phyloP scores from a whole-genome alignment of 2,797 vertebrate genomes.

The Chaetodon trifasciatus region DNA sequence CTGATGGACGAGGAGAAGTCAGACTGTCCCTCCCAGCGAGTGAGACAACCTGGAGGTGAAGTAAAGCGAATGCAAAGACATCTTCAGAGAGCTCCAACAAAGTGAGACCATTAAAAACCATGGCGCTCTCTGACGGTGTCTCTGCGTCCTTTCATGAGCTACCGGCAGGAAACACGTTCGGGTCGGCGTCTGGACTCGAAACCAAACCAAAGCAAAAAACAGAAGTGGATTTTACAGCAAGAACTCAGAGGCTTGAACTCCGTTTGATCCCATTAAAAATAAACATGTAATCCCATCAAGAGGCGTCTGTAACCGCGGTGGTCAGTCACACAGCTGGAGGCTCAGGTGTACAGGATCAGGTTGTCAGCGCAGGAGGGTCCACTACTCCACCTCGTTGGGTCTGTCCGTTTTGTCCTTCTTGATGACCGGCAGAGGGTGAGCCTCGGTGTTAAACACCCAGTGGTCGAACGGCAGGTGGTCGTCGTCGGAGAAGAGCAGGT shows the following conservation, averaged over 20 bases:
- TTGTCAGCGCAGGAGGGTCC: not conserved
- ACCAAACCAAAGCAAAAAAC: not conserved
- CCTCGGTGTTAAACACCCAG: constrained; percentile 99
- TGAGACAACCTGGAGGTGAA: not conserved
- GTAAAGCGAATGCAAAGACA: not conserved
- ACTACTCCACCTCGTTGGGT: constrained; percentile 84
- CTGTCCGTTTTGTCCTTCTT: constrained; percentile 82
- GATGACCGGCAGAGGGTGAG: constrained; percentile 95
- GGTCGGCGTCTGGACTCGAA: constrained; percentile 28
- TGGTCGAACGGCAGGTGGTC: constrained; percentile 95
- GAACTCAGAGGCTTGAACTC: constrained; percentile 31
- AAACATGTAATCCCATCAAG: constrained; percentile 29
- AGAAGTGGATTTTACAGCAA: constrained; percentile 18
- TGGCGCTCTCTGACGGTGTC: constrained; percentile 8
- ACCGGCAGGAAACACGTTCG: constrained; percentile 27
- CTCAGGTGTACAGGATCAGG: constrained; percentile 75
- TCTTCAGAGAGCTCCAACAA: constrained; percentile 8
- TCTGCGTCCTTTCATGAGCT: not conserved
- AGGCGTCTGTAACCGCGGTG: constrained; percentile 28
- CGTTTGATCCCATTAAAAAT: constrained; percentile 39
- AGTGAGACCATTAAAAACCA: not conserved
- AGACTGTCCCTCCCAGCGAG: constrained; percentile 18
- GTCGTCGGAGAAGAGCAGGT: constrained; percentile 97
- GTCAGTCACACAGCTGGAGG: constrained; percentile 63
- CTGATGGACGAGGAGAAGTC: constrained; percentile 28